phyloP scores from a whole-genome alignment of 2,888 invertebrate genomes.

The Lasioglossum calceatum region DNA sequence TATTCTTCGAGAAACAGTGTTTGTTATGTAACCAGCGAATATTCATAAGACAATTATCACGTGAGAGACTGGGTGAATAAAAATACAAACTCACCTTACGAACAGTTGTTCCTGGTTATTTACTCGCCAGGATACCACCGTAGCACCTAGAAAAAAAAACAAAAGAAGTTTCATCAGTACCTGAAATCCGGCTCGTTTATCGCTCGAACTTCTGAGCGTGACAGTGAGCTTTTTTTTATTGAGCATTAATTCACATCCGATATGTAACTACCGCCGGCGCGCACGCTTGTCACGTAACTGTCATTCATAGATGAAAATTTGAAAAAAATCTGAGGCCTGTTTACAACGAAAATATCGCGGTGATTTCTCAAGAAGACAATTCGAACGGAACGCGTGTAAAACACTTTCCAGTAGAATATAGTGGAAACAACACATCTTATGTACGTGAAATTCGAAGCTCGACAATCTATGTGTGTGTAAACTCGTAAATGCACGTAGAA shows the following conservation, averaged over 20 bases:
- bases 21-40: conserved; percentile 1
- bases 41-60: background rate
- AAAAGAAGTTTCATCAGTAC: conserved; percentile 68
- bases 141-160: conserved; percentile 91
- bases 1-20: background rate
- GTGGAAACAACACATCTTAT: background rate
- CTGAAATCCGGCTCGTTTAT: conserved; percentile 1
- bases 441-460: background rate
- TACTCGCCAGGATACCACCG: conserved; percentile 98
- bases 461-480: background rate
- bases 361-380: background rate
- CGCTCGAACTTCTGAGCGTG: background rate
- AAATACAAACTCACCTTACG: conserved; percentile 91
- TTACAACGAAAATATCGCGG: conserved; percentile 30
- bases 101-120: conserved; percentile 98
- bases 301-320: conserved; percentile 28
- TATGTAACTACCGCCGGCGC: conserved; percentile 21
- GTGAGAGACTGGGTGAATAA: background rate
- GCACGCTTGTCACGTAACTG: conserved; percentile 26
- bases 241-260: background rate
- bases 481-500: conserved; percentile 28
- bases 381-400: background rate
- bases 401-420: background rate
- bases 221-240: background rate
- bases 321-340: conserved; percentile 26